phyloP scores from a whole-genome alignment of 2,113 vertebrate genomes.

The Oriolus oriolus region DNA sequence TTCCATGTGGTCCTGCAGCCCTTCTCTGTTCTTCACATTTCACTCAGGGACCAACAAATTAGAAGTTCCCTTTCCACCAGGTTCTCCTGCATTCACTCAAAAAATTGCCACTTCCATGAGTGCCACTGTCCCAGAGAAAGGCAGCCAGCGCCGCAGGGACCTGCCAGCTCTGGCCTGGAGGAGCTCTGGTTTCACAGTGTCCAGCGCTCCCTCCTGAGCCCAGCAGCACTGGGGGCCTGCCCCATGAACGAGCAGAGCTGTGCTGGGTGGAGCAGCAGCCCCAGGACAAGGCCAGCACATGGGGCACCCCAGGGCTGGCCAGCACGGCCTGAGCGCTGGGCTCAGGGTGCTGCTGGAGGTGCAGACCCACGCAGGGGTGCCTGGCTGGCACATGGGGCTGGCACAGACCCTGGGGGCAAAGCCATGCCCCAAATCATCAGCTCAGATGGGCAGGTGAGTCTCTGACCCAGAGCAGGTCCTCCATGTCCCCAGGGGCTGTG shows the following conservation, averaged over 20 bases:
- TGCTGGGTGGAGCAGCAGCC: background rate
- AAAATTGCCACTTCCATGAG: background rate
- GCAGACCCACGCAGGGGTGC: accelerated
- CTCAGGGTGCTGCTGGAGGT: background rate
- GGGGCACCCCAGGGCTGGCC: background rate
- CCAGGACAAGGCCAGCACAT: background rate
- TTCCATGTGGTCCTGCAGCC: background rate
- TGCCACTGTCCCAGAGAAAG: background rate
- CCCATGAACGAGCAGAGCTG: background rate
- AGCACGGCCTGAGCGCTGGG: background rate
- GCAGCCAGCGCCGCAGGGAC: background rate
- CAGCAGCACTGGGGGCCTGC: background rate
- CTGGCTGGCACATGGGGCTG: background rate
- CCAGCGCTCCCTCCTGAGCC: background rate
- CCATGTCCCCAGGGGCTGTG: background rate
- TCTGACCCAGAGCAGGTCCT: background rate
- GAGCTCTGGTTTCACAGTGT: background rate
- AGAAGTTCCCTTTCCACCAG: background rate
- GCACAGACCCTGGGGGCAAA: background rate
- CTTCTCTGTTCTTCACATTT: background rate
- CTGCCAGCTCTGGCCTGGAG: background rate
- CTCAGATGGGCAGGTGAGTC: background rate
- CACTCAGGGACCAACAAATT: background rate
- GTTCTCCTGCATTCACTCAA: background rate
- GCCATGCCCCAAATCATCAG: background rate